phyloP scores from a whole-genome alignment of 2,888 invertebrate species.

The Xestia xanthographa region DNA sequence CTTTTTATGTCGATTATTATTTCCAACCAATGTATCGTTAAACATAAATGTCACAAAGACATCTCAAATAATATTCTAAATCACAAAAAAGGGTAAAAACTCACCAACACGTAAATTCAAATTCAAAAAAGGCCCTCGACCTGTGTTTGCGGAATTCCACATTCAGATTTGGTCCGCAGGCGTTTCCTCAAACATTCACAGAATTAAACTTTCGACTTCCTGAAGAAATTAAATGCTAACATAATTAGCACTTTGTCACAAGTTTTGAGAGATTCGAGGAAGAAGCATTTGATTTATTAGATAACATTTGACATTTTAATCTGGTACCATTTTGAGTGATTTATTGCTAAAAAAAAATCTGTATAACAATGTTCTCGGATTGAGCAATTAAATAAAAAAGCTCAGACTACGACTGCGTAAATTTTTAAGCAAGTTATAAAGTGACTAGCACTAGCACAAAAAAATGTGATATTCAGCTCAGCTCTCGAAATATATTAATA shows the following conservation, averaged over 20 bases:
- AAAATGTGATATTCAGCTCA: too few relatives aligned
- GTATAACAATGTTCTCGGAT: background rate
- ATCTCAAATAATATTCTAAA: background rate
- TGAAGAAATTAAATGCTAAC: conserved; percentile 65
- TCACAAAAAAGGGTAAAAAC: background rate
- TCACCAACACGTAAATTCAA: conserved; percentile 5
- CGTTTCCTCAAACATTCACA: conserved; percentile 44
- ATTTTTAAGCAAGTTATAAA: background rate
- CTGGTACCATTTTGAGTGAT: background rate
- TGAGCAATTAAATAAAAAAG: background rate
- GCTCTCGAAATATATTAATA: too few relatives aligned
- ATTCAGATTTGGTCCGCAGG: conserved; percentile 44
- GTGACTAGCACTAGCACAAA: too few relatives aligned
- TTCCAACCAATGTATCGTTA: background rate
- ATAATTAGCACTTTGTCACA: conserved; percentile 56
- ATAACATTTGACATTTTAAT: conserved; percentile 29
- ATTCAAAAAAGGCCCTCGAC: conserved; percentile 22
- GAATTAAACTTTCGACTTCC: conserved; percentile 58
- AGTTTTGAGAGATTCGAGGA: conserved; percentile 33
- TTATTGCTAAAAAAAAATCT: conserved; percentile 5
- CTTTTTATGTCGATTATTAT: background rate
- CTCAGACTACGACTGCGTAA: background rate
- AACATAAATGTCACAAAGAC: background rate
- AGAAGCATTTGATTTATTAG: conserved; percentile 23
- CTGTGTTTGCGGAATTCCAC: conserved; percentile 48